phyloP scores from a whole-genome alignment of 2,888 invertebrate species.

The Halictus ligatus region DNA sequence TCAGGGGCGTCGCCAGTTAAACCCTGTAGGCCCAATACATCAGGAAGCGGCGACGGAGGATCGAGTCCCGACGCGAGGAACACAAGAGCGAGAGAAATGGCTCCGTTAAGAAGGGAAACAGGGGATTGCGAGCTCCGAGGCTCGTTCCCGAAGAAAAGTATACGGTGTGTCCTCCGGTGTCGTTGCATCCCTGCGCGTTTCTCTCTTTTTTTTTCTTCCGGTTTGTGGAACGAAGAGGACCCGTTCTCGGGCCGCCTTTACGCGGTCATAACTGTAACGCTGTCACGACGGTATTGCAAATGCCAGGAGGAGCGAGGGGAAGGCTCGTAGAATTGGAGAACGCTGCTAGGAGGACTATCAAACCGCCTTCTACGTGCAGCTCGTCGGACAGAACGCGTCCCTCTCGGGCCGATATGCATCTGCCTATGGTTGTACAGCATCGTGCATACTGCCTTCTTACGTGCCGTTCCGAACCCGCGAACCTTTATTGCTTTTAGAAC shows the following conservation, averaged over 20 bases:
- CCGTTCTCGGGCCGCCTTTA: conserved; percentile 66
- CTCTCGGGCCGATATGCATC: conserved; percentile 6
- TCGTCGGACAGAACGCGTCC: neutral
- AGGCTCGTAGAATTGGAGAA: conserved; percentile 45
- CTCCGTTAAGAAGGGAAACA: conserved; percentile 48
- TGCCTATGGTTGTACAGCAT: neutral
- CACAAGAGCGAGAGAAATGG: too few relatives aligned
- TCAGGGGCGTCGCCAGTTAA: too few relatives aligned
- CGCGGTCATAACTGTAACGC: conserved; percentile 66
- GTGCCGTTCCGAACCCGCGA: conserved; percentile 12
- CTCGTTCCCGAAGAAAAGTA: conserved; percentile 32
- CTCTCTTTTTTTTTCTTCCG: neutral
- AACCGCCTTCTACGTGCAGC: conserved; percentile 45
- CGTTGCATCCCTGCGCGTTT: conserved; percentile 27
- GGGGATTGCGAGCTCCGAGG: conserved; percentile 57
- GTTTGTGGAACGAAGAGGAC: neutral
- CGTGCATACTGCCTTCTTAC: conserved; percentile 5
- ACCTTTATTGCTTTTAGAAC: conserved; percentile 38
- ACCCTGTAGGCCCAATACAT: too few relatives aligned
- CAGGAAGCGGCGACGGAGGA: too few relatives aligned
- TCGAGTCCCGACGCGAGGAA: too few relatives aligned
- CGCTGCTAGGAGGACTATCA: conserved; percentile 17
- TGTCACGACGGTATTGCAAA: conserved; percentile 48
- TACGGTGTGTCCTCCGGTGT: conserved; percentile 16
- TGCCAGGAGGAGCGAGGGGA: conserved; percentile 38